These are phyloP conservation scores for Dendropsophus ebraccatus DNA, from an alignment of 2,113 vertebrate genomes.

Conservation along the genomic window DNA sequence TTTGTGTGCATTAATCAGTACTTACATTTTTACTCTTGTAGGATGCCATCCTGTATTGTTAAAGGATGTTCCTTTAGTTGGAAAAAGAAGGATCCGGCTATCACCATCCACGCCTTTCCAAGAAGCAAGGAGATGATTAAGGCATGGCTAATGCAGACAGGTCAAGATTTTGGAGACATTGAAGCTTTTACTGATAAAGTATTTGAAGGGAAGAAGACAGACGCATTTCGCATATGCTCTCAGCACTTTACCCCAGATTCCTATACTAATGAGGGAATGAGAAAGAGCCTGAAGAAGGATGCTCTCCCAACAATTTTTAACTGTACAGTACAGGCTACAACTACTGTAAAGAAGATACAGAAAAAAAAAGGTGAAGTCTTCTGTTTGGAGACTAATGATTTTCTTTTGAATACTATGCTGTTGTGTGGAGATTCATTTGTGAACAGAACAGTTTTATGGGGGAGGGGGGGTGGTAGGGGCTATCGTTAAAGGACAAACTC, in stretches of 20 bases:
- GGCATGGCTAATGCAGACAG: conserved; percentile 21
- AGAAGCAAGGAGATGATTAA: conserved; percentile 13
- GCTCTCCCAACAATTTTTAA: conserved; percentile 25
- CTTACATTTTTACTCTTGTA: neutral
- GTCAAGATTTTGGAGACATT: conserved; percentile 34
- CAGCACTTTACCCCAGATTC: conserved; percentile 21
- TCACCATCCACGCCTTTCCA: conserved; percentile 22
- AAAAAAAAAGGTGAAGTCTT: neutral
- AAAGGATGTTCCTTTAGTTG: neutral
- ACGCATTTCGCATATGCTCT: conserved; percentile 15
- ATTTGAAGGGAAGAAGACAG: conserved; percentile 22
- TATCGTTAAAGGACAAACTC: too few relatives aligned
- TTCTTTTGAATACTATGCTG: too few relatives aligned
- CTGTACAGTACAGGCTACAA: neutral
- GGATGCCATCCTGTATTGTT: conserved; percentile 23
- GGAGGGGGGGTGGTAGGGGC: too few relatives aligned
- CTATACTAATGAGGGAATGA: neutral
- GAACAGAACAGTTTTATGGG: too few relatives aligned
- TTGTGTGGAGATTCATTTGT: too few relatives aligned
- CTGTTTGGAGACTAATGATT: too few relatives aligned
- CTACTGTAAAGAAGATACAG: conserved; percentile 3
- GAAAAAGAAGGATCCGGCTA: neutral
- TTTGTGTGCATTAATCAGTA: too few relatives aligned
- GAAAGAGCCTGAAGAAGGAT: neutral
- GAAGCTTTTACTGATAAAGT: conserved; percentile 1